These are phyloP conservation scores for Drosophila nannoptera DNA, from an alignment of 1,140 invertebrate species.

Conservation along the genomic window DNA sequence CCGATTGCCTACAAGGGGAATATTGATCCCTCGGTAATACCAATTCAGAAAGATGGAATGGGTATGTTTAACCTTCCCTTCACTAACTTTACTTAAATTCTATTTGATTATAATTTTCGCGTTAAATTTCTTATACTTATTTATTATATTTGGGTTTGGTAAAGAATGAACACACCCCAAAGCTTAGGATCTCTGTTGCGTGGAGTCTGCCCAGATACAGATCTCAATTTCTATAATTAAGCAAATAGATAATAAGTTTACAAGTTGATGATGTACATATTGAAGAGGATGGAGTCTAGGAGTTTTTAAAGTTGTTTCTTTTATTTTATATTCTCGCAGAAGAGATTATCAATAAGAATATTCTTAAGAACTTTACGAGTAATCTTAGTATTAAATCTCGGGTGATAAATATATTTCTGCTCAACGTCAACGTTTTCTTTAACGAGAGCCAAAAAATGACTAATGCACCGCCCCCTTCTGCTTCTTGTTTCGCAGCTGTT, in stretches of 20 bases:
- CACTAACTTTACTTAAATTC: slow-evolving; percentile 37
- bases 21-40: slow-evolving; percentile 88
- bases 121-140: slow-evolving; percentile 21
- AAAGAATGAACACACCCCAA: slow-evolving; percentile 13
- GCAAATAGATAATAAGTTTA: not conserved
- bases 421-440: no score
- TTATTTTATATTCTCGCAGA: no score
- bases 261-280: no score
- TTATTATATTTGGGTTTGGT: slow-evolving; percentile 5
- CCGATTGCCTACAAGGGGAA: slow-evolving; percentile 89
- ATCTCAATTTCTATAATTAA: not conserved
- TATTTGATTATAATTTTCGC: slow-evolving; percentile 9
- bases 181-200: no score
- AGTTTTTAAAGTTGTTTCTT: no score
- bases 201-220: no score
- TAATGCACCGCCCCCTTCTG: not conserved
- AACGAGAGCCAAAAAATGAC: not conserved
- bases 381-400: no score
- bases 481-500: slow-evolving; percentile 82
- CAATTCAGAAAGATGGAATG: slow-evolving; percentile 90
- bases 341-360: not conserved
- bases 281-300: no score
- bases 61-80: slow-evolving; percentile 81
- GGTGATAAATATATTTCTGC: no score
- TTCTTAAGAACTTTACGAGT: not conserved